phyloP scores from a whole-genome alignment of 2,113 vertebrate genomes.

The Cryptomyrus ogoouensis region DNA sequence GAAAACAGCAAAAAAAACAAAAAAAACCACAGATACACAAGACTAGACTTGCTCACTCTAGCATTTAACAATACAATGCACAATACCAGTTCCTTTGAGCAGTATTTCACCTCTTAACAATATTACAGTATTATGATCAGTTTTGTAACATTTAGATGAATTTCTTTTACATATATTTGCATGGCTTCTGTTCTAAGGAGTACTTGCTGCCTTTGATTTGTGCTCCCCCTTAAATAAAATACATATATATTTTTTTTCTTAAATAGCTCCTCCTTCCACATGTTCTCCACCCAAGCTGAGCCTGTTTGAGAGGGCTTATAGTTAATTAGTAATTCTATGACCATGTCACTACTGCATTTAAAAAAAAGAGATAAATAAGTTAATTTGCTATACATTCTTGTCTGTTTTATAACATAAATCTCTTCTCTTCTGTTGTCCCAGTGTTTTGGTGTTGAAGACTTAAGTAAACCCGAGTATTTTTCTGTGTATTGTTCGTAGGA shows the following conservation, averaged over 20 bases:
- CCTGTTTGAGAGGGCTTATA: no score
- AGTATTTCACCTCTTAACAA: background rate
- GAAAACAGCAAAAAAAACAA: background rate
- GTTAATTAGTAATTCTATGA: no score
- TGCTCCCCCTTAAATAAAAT: background rate
- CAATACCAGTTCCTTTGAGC: background rate
- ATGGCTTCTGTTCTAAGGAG: background rate
- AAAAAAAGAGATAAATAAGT: no score
- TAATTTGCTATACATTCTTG: no score
- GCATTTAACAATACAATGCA: background rate
- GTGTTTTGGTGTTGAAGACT: background rate
- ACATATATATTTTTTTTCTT: background rate
- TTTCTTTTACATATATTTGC: background rate
- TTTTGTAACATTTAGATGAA: background rate
- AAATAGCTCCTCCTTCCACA: background rate
- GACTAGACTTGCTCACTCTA: background rate
- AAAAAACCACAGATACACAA: background rate
- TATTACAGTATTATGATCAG: background rate
- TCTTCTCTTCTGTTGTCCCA: background rate
- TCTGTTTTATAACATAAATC: background rate
- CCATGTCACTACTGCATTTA: no score
- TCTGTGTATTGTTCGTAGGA: background rate
- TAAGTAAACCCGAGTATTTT: background rate
- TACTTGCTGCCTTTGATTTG: background rate
- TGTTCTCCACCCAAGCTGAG: background rate